Conservation (phyloP, 2,113 vertebrate species). For the Forbesichthys agassizii region DNA sequence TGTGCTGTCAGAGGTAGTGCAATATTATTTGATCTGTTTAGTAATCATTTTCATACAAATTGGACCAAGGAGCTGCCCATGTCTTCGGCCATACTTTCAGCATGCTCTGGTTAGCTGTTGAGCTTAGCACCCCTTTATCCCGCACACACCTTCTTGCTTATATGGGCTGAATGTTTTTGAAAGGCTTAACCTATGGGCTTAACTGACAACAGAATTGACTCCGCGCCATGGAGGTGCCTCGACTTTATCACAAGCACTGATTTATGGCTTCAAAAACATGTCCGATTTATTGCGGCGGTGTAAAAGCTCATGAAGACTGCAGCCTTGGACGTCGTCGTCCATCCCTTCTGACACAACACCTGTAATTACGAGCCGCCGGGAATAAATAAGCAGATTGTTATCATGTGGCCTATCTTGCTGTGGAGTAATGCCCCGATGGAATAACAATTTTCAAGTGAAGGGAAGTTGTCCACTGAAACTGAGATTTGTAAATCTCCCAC, state of each 20-base stretch:
- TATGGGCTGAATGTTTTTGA: constrained; percentile 43
- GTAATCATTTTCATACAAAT: background rate
- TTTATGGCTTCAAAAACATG: constrained; percentile 72
- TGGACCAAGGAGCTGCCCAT: background rate
- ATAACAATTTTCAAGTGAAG: constrained; percentile 76
- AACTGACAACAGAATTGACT: constrained; percentile 17
- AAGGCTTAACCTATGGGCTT: constrained; percentile 22
- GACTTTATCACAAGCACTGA: constrained; percentile 49
- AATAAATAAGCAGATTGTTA: constrained; percentile 79
- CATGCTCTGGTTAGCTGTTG: constrained; percentile 8
- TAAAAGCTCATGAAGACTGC: constrained; percentile 68
- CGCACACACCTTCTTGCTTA: constrained; percentile 39
- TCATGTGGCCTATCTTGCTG: constrained; percentile 44
- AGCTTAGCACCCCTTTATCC: constrained; percentile 31
- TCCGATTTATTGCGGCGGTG: constrained; percentile 72
- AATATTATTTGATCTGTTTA: background rate
- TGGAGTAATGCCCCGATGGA: constrained; percentile 53
- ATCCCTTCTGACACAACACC: constrained; percentile 77
- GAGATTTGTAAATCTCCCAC: constrained; percentile 81
- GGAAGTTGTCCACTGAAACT: constrained; percentile 70
- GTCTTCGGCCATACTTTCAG: constrained; percentile 10
- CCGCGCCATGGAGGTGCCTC: constrained; percentile 20
- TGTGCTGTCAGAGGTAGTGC: background rate
- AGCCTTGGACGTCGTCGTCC: constrained; percentile 73
- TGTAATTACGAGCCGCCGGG: constrained; percentile 79